Percentiles rank a stretch among this genome's conserved stretches.
These are phyloP conservation scores for Calameuta idolon DNA, from an alignment of 2,888 invertebrate genomes.

Conservation along the genomic window DNA sequence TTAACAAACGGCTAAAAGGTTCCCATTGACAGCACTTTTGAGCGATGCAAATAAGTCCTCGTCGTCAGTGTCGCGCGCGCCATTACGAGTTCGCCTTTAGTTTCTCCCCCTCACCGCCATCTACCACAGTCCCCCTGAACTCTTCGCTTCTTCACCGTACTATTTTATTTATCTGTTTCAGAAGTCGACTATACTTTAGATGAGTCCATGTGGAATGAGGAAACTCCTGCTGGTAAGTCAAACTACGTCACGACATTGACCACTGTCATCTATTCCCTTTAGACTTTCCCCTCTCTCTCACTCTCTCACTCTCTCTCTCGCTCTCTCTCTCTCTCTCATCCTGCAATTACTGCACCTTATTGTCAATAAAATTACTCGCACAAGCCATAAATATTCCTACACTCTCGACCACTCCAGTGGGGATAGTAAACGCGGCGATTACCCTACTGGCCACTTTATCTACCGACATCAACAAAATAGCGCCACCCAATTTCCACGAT, in stretches of 20 bases:
- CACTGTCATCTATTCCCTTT: background rate
- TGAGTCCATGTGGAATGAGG: conserved; percentile 94
- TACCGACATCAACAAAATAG: background rate
- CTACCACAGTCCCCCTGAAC: background rate
- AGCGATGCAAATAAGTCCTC: background rate
- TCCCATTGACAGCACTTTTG: background rate
- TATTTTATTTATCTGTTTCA: conserved; percentile 72
- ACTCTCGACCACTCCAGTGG: background rate
- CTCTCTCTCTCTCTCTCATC: background rate
- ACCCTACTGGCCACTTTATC: background rate
- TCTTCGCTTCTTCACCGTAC: background rate
- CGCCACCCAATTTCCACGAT: background rate
- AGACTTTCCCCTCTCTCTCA: no score
- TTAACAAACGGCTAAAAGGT: background rate
- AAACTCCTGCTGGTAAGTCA: conserved; percentile 90
- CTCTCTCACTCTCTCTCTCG: background rate
- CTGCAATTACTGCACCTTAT: background rate
- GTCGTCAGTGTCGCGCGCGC: background rate
- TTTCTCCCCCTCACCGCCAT: background rate
- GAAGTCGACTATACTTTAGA: conserved; percentile 93
- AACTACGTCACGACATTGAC: background rate
- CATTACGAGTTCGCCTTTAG: background rate
- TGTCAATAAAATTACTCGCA: background rate
- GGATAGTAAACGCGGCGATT: background rate
- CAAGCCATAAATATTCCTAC: background rate